Conservation (phyloP, 2,797 vertebrate species). For the Melopsittacus undulatus region DNA sequence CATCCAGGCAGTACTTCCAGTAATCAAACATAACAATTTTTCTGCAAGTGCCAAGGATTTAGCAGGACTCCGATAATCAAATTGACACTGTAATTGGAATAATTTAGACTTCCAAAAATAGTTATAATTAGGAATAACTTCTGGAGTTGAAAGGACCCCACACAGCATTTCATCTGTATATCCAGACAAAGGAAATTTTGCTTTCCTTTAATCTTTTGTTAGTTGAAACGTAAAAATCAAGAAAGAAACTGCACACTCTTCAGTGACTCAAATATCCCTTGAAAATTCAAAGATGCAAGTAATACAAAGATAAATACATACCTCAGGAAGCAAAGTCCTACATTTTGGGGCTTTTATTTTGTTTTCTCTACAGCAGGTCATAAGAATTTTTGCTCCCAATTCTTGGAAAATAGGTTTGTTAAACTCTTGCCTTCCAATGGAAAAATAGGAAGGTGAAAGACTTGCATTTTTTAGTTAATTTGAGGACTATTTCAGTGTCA, state of each 20-base stretch:
- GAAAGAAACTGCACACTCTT: background rate
- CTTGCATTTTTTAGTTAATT: background rate
- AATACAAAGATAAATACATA: background rate
- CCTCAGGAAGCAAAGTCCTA: background rate
- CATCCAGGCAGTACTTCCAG: background rate
- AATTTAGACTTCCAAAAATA: conserved; percentile 5
- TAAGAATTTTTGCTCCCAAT: background rate
- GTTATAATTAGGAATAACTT: background rate
- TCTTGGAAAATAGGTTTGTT: background rate
- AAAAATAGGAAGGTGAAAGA: background rate
- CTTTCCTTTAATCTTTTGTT: background rate
- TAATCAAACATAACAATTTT: background rate
- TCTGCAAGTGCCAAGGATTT: background rate
- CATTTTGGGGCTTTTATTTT: background rate
- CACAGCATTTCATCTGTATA: background rate
- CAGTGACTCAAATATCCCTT: background rate
- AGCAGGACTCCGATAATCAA: background rate
- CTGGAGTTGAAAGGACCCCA: background rate
- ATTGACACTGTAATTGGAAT: background rate
- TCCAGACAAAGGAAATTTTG: background rate
- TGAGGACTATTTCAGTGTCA: background rate
- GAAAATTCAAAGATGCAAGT: background rate
- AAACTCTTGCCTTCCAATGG: background rate
- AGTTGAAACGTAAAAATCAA: background rate
- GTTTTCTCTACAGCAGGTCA: background rate